phyloP scores from a whole-genome alignment of 2,113 vertebrate species.

The Heterochromis multidens region DNA sequence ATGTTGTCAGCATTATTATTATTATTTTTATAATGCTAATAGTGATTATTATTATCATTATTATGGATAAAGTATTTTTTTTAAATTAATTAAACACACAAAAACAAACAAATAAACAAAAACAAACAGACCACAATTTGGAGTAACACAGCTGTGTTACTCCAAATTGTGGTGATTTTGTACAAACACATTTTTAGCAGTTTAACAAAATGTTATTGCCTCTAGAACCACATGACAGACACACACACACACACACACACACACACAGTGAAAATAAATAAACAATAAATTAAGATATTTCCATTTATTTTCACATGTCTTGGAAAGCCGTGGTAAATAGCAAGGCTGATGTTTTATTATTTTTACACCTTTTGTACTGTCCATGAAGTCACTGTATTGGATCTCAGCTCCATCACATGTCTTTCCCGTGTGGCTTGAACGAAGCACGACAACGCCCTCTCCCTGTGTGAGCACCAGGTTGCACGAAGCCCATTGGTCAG shows the following conservation, averaged over 20 bases:
- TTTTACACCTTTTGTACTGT: neutral
- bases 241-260: too few relatives aligned
- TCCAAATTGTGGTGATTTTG: neutral
- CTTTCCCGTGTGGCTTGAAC: neutral
- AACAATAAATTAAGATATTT: neutral
- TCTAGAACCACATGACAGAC: neutral
- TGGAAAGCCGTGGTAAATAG: neutral
- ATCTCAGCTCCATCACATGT: neutral
- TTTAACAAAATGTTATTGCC: neutral
- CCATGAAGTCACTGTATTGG: neutral
- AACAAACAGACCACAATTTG: too few relatives aligned
- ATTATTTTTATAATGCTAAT: too few relatives aligned
- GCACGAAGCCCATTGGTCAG: constrained; percentile 41
- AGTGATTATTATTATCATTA: too few relatives aligned
- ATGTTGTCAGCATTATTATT: too few relatives aligned
- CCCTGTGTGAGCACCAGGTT: neutral
- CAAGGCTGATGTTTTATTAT: neutral
- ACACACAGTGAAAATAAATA: neutral
- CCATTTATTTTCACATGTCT: neutral
- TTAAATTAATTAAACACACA: too few relatives aligned
- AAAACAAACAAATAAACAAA: too few relatives aligned
- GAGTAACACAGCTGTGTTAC: too few relatives aligned
- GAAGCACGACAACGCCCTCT: constrained; percentile 19
- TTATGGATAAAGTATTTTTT: too few relatives aligned
- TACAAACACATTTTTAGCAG: neutral